Evolutionary conservation across 2,113 vertebrate genomes (phyloP).

Genomic region (Thinocorus orbignyianus): DNA sequence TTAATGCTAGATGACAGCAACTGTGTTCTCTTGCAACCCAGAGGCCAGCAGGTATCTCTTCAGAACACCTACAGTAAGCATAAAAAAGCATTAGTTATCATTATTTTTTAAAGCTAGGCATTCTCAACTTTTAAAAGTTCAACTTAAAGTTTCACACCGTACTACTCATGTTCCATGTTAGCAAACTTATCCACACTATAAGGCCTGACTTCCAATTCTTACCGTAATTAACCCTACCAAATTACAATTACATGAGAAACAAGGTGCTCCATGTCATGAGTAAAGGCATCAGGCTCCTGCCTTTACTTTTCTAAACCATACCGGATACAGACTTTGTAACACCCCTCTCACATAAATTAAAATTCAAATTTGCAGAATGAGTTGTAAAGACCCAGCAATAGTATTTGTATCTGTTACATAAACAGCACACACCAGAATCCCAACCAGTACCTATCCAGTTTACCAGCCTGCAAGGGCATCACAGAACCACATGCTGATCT

Average conservation of each 20-base stretch:
- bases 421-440: background rate
- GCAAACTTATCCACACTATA: background rate
- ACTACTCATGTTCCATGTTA: background rate
- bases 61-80: background rate
- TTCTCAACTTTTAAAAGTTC: background rate
- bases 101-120: background rate
- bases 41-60: background rate
- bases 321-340: background rate
- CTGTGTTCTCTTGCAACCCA: background rate
- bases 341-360: background rate
- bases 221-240: background rate
- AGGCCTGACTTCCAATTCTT: background rate
- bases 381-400: background rate
- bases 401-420: background rate
- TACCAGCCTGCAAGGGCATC: background rate
- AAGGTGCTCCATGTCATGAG: fast-evolving
- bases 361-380: background rate
- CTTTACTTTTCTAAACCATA: background rate
- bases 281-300: background rate
- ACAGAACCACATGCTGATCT: background rate
- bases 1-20: background rate
- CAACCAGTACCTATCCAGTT: background rate
- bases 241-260: background rate
- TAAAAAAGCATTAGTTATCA: background rate
- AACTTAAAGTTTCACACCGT: background rate